Evolutionary conservation across 2,113 vertebrate species (phyloP).

Genomic region (Donacobius atricapilla): DNA sequence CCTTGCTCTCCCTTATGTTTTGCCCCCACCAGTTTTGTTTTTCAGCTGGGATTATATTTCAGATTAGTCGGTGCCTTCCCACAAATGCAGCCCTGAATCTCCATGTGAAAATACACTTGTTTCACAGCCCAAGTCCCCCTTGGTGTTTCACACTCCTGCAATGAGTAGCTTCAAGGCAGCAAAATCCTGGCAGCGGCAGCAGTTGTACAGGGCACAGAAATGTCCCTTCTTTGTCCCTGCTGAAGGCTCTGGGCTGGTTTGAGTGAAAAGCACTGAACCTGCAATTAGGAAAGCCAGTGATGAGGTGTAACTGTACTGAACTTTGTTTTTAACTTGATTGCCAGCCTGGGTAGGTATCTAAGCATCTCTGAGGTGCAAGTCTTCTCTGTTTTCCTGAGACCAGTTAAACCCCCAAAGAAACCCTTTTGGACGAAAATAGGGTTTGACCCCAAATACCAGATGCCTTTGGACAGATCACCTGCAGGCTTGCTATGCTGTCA

Average conservation of each 20-base stretch:
- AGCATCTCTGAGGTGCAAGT: background rate
- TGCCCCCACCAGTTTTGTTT: background rate
- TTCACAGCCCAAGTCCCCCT: background rate
- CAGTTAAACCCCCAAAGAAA: background rate
- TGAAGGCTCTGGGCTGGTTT: background rate
- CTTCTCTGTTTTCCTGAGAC: background rate
- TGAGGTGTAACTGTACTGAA: background rate
- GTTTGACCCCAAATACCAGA: background rate
- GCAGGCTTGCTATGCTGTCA: background rate
- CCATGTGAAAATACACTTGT: fast-evolving
- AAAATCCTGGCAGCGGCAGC: background rate
- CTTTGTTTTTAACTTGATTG: background rate
- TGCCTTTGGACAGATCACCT: background rate
- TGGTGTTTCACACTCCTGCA: background rate
- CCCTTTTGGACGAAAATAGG: background rate
- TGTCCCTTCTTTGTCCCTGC: background rate
- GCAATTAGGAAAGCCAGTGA: background rate
- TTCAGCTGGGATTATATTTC: background rate
- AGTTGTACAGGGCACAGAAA: background rate
- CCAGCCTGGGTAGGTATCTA: background rate
- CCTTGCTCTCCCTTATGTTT: background rate
- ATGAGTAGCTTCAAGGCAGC: background rate
- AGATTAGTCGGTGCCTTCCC: background rate
- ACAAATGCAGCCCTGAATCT: background rate
- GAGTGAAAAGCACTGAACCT: background rate